Percentiles rank a stretch among this genome's conserved stretches.
phyloP scores from a whole-genome alignment of 2,797 vertebrate genomes.

The Dendrocincla tyrannina region DNA sequence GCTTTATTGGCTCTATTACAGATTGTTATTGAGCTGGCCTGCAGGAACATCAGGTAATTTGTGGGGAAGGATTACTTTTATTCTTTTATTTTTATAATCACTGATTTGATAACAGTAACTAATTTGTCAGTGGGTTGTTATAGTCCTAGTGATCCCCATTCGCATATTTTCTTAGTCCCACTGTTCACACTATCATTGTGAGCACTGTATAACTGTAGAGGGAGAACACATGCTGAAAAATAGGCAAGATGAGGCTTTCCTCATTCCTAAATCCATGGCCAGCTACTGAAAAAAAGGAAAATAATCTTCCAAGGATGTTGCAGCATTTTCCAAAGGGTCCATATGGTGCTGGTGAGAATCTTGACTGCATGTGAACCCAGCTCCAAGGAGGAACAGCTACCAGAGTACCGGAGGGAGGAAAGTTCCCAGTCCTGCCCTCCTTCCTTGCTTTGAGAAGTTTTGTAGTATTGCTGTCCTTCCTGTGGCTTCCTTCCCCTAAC shows the following conservation, averaged over 20 bases:
- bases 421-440: not conserved
- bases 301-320: not conserved
- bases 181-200: not conserved
- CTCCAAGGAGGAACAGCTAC: not conserved
- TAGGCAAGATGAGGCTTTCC: not conserved
- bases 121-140: not conserved
- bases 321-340: not conserved
- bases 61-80: not conserved
- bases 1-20: constrained; percentile 4
- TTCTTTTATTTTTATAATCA: not conserved
- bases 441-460: not conserved
- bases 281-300: not conserved
- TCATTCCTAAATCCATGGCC: not conserved
- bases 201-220: not conserved
- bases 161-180: not conserved
- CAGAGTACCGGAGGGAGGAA: not conserved
- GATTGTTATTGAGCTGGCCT: not conserved
- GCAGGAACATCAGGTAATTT: constrained; percentile 14
- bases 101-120: not conserved
- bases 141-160: not conserved
- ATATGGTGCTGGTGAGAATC: not conserved
- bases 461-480: not conserved
- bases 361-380: not conserved
- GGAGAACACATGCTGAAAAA: not conserved
- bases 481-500: not conserved